Evolutionary conservation across 2,888 invertebrate species (phyloP).

Genomic region (Cheilosia soror): DNA sequence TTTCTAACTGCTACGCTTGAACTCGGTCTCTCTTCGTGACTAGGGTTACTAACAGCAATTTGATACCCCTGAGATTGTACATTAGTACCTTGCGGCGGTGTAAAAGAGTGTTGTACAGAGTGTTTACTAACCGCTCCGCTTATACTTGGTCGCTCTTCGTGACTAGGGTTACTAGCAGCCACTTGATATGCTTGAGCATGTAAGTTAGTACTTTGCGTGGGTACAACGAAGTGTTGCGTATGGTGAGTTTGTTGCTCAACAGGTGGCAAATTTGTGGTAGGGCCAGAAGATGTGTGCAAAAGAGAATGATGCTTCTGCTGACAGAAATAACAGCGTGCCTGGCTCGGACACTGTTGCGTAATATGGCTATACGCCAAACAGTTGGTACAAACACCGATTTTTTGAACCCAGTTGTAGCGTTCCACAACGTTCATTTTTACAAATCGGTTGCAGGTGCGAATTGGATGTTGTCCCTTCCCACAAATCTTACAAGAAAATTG

Average conservation of each 20-base stretch:
- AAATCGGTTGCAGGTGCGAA: too few species aligned
- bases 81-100: too few species aligned
- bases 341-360: neutral
- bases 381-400: neutral
- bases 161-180: neutral
- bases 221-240: neutral
- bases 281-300: neutral
- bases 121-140: too few species aligned
- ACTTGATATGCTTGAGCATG: neutral
- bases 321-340: conserved; percentile 7
- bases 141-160: neutral
- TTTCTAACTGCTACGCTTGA: too few species aligned
- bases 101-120: too few species aligned
- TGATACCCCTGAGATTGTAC: too few species aligned
- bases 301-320: conserved; percentile 13
- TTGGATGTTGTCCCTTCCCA: too few species aligned
- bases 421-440: too few species aligned
- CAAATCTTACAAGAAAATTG: too few species aligned
- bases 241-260: too few species aligned
- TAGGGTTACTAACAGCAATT: too few species aligned
- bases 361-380: conserved; percentile 2
- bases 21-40: too few species aligned
- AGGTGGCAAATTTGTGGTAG: neutral
- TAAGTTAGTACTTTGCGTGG: neutral
- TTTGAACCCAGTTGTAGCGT: neutral